Base-by-base conservation (phyloP, 1,140 invertebrate genomes). In the Diprion similis region DNA sequence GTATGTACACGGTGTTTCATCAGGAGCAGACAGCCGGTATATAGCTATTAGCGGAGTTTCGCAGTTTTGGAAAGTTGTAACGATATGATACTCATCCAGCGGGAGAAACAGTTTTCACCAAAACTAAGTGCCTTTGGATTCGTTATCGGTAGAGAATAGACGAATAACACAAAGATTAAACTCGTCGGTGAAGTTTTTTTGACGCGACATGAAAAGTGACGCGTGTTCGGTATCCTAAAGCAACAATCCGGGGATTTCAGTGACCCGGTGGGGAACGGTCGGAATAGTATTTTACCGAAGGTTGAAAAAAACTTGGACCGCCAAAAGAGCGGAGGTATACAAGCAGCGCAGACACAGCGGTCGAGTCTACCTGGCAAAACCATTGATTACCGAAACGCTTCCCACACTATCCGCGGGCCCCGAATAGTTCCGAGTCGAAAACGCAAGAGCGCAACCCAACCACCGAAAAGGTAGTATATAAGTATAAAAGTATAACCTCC, bases 301-400 rank as follows among this genome's bases (percentile, higher is more conserved):
- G 51, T 15, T 59, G 51, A 59, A 59, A 59, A 37, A 37, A 37
- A 37, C 70, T 78, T 80, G 79, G 81, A 76, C 78, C 76, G 80
- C 82, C 83, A 83, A 85, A 84, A 83, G 79, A 78, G 83, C 80
- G 80, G 9, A 59, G 51, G 51, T 59, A 59, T 59, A 59, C 24
- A 59, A 59, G 51, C 51, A 15, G n/a, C 51, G 51, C 51, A 59
- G 51, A 59, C 51, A 17, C 51, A 59, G 9, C 11, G 51, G 51
- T 59, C n/a, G 11, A 17, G 51, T 83, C 84, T 86, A 86, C 84
- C 85, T 86, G 84, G 81, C 84, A 83, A 81, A 87, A 84, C 86
- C 85, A 84, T 86, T 86, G 85, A 87, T 87, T 87, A 87, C 83
- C 83, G 82, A 86, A 86, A 86, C 82, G 80, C 84, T 86, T 87